These are phyloP conservation scores for Pelodiscus sinensis DNA, from an alignment of 2,113 vertebrate species.

Conservation along the genomic window DNA sequence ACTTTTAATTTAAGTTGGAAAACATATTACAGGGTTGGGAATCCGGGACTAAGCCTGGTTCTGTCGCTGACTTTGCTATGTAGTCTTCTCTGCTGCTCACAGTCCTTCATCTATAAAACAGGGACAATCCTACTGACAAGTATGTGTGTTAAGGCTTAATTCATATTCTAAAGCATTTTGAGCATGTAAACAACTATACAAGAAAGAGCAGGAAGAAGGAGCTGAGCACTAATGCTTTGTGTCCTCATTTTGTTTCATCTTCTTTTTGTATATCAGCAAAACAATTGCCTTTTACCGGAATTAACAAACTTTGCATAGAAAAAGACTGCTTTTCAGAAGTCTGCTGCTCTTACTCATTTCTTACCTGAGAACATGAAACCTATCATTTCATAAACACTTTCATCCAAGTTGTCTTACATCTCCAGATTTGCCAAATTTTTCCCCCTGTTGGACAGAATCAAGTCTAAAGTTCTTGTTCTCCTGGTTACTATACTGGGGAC, in stretches of 20 bases:
- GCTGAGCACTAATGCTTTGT: background rate
- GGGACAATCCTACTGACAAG: background rate
- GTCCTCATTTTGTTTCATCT: background rate
- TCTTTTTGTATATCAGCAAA: background rate
- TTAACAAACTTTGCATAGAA: background rate
- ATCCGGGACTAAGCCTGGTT: background rate
- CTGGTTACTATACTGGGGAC: too few species aligned
- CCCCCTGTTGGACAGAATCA: too few species aligned
- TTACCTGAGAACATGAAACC: too few species aligned
- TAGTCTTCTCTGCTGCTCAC: background rate
- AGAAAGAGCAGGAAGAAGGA: background rate
- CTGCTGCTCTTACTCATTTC: too few species aligned
- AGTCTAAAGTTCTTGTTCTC: too few species aligned
- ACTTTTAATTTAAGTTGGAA: constrained; percentile 26
- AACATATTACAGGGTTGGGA: background rate
- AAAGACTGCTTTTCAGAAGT: too few species aligned
- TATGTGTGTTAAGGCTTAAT: background rate
- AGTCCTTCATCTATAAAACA: background rate
- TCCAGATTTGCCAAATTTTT: too few species aligned
- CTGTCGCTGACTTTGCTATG: background rate
- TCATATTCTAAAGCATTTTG: background rate
- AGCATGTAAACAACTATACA: background rate
- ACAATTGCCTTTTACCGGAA: background rate
- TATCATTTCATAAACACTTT: too few species aligned
- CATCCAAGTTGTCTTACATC: too few species aligned